Base-by-base conservation (phyloP, 2,888 invertebrate genomes). In the Kuschelorhynchus macadamiae region DNA sequence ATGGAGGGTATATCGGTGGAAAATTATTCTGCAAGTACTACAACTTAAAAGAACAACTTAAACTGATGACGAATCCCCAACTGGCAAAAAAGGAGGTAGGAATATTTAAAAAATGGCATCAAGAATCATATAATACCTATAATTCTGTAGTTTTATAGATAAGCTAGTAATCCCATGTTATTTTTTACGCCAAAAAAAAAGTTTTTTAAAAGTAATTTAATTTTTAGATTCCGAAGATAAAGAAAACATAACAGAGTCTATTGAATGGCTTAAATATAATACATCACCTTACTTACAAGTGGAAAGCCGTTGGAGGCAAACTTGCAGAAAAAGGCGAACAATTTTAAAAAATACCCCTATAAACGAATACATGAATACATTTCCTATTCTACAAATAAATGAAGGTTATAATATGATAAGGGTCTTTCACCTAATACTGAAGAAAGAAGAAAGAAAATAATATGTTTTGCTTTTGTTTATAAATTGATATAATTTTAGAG, bases 11-110 rank as follows among this genome's bases (percentile, higher is more conserved):
- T 39, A 20, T 39, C 18, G 52, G 52, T 11, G 39, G 39, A 36
- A 52, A 52, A 21, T 18, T 52, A 12, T 52, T 52, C 32, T 39
- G 20, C 12, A 52, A 52, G 8, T 52, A 52, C 21, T 52, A 39
- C n/a, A 52, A 52, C 12, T n/a, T 52, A 18, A 36, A 18, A 52
- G 36, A 52, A 20, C 52, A 52, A 52, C 21, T 52, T 12, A 39
- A 16, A 52, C n/a, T 17, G 52, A 52, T 8, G 52, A 52, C 3
- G 52, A 52, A 36, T 11, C n/a, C 5, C 8, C 33, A n/a, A 36
- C 20, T 18, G 52, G 52, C 12, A 36, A 36, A 8, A 33, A 52
- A 32, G 7, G 14, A 30, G 49, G 49, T 49, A 49, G 11, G 36
- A 36, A 36, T 25, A 25, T 5, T 25, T 5, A 25, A 25, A 25